Base-by-base conservation (phyloP, 2,888 invertebrate species). In the Spilosoma lubricipeda region DNA sequence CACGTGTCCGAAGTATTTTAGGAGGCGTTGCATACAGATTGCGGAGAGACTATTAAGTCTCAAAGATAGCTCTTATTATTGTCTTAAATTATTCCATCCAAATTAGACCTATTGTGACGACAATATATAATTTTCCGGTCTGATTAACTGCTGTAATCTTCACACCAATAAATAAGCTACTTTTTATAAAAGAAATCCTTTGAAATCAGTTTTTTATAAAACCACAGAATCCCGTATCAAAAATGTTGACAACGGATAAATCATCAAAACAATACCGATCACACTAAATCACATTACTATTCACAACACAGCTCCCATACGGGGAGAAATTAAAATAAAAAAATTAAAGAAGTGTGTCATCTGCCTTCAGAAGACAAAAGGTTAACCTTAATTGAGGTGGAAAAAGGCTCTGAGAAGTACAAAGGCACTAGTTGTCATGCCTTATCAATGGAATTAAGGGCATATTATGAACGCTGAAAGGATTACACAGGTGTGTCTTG, bases 391-490 rank as follows among this genome's bases (percentile, higher is more conserved):
- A 94, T 95, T 94, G 95, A 91, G 89, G 92, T 88, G 89, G 90
- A 91, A 80, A 92, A 93, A 89, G 90, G 90, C 85, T 86, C 83
- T 86, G 81, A 87, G 86, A 84, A 83, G 83, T 85, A 95, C 94
- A 95, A 95, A 92, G 87, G 94, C 92, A 92, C 90, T 91, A 93
- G 92, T 93, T 94, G 95, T 95, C 95, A 95, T 91, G 95, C 93
- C 91, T 90, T 94, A 95, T 95, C 95, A 95, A 93, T 90, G 87
- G 93, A 93, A 95, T 95, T 95, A 95, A 94, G 93, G 93, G 89
- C 90, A 94, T 92, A 95, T 95, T 95, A 95, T 95, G 85, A 87
- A 84, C 87, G 91, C 88, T 94, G 94, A 94, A 95, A 94, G 94
- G 95, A 92, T 95, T 95, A 95, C 94, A 95, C 95, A 95, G 95